Evolutionary conservation across 2,888 invertebrate species (phyloP).

Genomic region (Agrypnus murinus): DNA sequence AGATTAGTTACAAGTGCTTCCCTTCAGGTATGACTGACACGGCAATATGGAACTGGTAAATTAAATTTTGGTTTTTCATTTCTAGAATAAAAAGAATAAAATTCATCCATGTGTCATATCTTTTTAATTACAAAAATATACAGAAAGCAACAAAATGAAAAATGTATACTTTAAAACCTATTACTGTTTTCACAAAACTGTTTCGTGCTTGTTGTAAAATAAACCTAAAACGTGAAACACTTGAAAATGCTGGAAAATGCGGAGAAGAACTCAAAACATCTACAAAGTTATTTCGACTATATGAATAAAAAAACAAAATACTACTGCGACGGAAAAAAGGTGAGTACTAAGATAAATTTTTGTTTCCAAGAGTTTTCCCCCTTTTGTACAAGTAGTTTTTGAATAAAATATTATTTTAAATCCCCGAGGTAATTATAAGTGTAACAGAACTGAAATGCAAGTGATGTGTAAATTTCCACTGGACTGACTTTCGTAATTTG

Average conservation of each 20-base stretch:
- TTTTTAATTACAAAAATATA: too few species aligned
- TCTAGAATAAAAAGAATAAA: too few species aligned
- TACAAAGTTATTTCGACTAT: neutral
- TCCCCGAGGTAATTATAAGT: conserved; percentile 5
- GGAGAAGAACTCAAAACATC: neutral
- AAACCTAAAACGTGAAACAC: conserved; percentile 4
- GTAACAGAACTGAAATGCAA: neutral
- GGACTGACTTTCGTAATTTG: neutral
- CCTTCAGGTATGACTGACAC: too few species aligned
- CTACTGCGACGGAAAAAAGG: neutral
- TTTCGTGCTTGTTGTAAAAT: neutral
- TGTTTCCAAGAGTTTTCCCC: neutral
- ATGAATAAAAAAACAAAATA: conserved; percentile 2
- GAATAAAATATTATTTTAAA: conserved; percentile 2
- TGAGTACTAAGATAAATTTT: neutral
- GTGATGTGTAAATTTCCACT: neutral
- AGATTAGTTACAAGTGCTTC: too few species aligned
- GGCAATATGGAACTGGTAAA: too few species aligned
- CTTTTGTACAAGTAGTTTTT: neutral
- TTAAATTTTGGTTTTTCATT: too few species aligned
- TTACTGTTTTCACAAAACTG: too few species aligned
- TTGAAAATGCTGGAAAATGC: conserved; percentile 14
- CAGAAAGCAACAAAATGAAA: too few species aligned
- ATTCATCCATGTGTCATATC: too few species aligned
- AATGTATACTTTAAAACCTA: too few species aligned